Base-by-base conservation (phyloP, 2,888 invertebrate genomes). In the Torymus auratus region DNA sequence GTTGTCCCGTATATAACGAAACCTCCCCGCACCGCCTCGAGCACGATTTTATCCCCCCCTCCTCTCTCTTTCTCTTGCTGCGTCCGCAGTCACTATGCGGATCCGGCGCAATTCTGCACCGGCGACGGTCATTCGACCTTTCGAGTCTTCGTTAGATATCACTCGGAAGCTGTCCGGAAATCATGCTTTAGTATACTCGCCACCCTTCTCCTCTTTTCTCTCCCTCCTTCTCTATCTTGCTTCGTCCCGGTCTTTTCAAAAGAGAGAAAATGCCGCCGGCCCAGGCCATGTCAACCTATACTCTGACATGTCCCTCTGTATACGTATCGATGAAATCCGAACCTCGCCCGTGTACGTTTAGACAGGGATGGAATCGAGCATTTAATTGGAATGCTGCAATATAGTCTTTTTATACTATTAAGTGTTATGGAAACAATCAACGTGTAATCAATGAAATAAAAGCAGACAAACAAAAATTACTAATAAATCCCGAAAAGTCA, bases 11-110 rank as follows among this genome's bases (percentile, higher is more conserved):
- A 73, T 60, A 60, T 41, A 55, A 62, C 60, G 62, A 61, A 72
- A 72, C 23, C 53, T 53, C 14, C 23, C 41, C 13, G 55, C 14
- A 2, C 55, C 28, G 17, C 17, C 58, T 58, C 68, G 68, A 17
- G 53, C 50, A 60, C 65, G 53, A 74, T 60, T 50, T 15, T 55
- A 65, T 82, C 75, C 83, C 83, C 77, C 84, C 74, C 84, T 83
- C 81, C 69, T 60, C 70, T 73, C 72, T 60, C 81, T 80, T 80
- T 69, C 82, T 74, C 77, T 68, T 64, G 70, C 65, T 65, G 61
- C 41, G 41, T 41, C 41, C 41, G 41, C 5, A 41, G 41, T 41
- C 41, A 41, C 41, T 41, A 41, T 41, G 41, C 72, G 58, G 52
- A 76, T 73, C 58, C 53, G 20, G 56, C 69, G 41, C 78, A 75